Base-by-base conservation (phyloP, 2,888 invertebrate species). In the Nomada hirtipes region DNA sequence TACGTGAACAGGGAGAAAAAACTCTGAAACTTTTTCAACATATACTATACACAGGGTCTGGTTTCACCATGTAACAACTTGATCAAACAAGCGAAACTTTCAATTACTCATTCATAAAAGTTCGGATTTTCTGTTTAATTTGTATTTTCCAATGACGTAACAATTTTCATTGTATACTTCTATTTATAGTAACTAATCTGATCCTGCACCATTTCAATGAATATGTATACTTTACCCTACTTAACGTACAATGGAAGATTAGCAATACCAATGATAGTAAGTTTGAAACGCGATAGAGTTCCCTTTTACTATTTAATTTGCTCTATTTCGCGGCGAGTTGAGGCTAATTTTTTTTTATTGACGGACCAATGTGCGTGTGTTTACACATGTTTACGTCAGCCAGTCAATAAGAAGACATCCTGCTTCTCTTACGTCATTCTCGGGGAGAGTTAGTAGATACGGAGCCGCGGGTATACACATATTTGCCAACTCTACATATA, bases 311-410 rank as follows among this genome's bases (percentile, higher is more conserved):
- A 42, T 18, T 47, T 59, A 44, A 76, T 69, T 76, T 36, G 10
- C 18, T 23, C 15, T 36, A 53, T 42, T 52, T 52, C 7, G 26
- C 26, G 4, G 20, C 44, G 36, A 29, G 61, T 23, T 23, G 44
- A 64, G 47, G 20, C 57, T n/a, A 67, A 57, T 26, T 57, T 73
- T 36, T 36, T 7, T 36, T 61, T 26, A 74, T 60, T 52, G 29
- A 18, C 36, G 55, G 26, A 63, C 68, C 60, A 74, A 74, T 59
- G 52, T 74, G 76, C 68, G 72, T 55, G 55, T 79, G 76, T 79
- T 86, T 79, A 87, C 79, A 77, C 76, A 52, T 68, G 72, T 88
- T 81, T 84, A 87, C 79, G 77, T 86, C 83, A 76, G 53, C 60
- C 53, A 76, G 76, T 86, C 84, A 74, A 72, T 76, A 86, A 76